phyloP scores from a whole-genome alignment of 30 jellyfish, hydroid and myxozoan species.

The Euphysa ruthae region DNA sequence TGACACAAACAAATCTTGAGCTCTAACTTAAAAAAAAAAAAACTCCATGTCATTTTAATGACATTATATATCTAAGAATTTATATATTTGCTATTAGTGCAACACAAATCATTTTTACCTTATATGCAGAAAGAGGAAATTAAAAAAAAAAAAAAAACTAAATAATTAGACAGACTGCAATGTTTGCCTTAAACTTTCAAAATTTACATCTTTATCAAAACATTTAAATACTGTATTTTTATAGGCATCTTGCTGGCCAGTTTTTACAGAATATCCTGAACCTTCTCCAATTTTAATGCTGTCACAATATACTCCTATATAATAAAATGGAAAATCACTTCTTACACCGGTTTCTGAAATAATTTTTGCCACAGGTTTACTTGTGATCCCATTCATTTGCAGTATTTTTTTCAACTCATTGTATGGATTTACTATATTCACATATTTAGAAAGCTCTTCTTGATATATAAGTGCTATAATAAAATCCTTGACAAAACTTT shows the following conservation, averaged over 20 bases:
- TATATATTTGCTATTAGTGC: no score
- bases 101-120: no score
- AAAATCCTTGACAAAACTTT: slow-evolving; percentile 54
- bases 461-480: slow-evolving; percentile 42
- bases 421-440: slow-evolving; percentile 41
- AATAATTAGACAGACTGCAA: no score
- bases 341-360: slow-evolving; percentile 28
- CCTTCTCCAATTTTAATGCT: slow-evolving; percentile 24
- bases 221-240: slow-evolving; percentile 30
- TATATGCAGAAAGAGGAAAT: no score
- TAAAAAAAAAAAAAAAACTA: no score
- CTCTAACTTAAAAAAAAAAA: no score
- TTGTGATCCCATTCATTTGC: slow-evolving; percentile 15
- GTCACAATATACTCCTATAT: slow-evolving; percentile 19
- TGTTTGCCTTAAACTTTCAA: not conserved
- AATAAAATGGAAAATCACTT: slow-evolving; percentile 18
- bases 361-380: slow-evolving; percentile 7
- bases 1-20: no score
- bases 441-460: slow-evolving; percentile 40
- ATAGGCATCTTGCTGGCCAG: slow-evolving; percentile 20
- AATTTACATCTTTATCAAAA: slow-evolving; percentile 26
- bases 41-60: no score
- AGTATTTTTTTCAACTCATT: slow-evolving; percentile 14
- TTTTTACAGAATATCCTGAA: slow-evolving; percentile 13
- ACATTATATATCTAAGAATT: no score